phyloP scores from a whole-genome alignment of 2,797 vertebrate genomes.

The Valencia hispanica region DNA sequence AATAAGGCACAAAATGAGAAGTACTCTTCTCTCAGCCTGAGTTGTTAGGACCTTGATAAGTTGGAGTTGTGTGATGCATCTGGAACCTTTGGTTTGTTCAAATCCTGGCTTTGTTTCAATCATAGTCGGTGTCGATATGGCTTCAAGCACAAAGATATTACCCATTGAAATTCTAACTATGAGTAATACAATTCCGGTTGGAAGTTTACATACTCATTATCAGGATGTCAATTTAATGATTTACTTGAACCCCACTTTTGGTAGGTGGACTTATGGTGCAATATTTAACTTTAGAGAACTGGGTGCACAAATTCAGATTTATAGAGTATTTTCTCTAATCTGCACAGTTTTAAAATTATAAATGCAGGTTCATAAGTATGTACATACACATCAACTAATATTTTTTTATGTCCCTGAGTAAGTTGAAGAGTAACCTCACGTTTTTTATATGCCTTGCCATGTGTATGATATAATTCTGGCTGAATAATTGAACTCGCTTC shows the following conservation, averaged over 20 bases:
- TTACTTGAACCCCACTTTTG: not conserved
- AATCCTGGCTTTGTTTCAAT: not conserved
- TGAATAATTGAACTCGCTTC: not conserved
- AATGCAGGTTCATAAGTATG: not conserved
- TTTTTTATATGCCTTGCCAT: not conserved
- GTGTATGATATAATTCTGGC: not conserved
- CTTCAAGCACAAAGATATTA: constrained; percentile 24
- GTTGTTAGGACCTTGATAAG: not conserved
- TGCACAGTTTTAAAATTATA: not conserved
- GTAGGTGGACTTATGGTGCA: not conserved
- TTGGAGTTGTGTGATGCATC: not conserved
- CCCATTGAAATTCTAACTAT: not conserved
- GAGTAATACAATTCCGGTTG: not conserved
- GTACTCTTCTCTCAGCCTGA: not conserved
- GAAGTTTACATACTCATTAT: not conserved
- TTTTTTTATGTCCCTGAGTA: not conserved
- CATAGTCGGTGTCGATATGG: not conserved
- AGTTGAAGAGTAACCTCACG: not conserved
- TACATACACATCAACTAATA: not conserved
- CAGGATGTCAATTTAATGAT: not conserved
- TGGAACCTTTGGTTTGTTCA: not conserved
- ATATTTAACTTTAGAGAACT: not conserved
- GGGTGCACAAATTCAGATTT: not conserved
- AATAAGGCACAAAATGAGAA: not conserved
- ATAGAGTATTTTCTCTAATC: not conserved